Evolutionary conservation across 2,888 invertebrate species (phyloP).

Genomic region (Spialia ferax): DNA sequence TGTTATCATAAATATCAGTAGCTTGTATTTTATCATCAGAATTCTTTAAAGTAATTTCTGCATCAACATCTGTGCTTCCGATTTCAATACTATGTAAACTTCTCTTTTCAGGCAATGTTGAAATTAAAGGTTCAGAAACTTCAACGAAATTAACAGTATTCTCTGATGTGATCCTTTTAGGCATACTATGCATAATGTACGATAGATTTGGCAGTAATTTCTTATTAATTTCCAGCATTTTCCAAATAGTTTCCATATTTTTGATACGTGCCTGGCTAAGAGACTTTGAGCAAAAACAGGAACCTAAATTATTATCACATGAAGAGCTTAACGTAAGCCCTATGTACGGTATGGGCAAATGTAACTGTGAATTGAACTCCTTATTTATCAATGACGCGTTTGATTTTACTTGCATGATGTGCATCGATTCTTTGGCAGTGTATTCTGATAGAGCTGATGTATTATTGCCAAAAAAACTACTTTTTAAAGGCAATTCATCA

Average conservation of each 20-base stretch:
- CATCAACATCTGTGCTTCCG: slow-evolving; percentile 42
- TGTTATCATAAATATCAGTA: slow-evolving; percentile 43
- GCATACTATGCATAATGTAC: slow-evolving; percentile 58
- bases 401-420: neutral
- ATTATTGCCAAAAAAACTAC: neutral
- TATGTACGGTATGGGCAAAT: slow-evolving; percentile 54
- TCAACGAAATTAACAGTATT: slow-evolving; percentile 33
- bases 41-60: slow-evolving; percentile 55
- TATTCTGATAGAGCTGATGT: neutral
- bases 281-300: slow-evolving; percentile 66
- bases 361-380: neutral
- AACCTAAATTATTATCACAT: slow-evolving; percentile 58
- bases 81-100: slow-evolving; percentile 25
- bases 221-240: slow-evolving; percentile 52
- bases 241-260: slow-evolving; percentile 59
- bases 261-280: slow-evolving; percentile 51
- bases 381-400: slow-evolving; percentile 1
- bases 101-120: slow-evolving; percentile 4
- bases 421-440: neutral
- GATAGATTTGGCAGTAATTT: slow-evolving; percentile 53
- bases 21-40: slow-evolving; percentile 50
- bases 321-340: slow-evolving; percentile 68
- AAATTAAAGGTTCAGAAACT: slow-evolving; percentile 11
- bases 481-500: neutral
- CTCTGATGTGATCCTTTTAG: slow-evolving; percentile 44